phyloP scores from a whole-genome alignment of 2,113 vertebrate genomes.

The Bubo bubo region DNA sequence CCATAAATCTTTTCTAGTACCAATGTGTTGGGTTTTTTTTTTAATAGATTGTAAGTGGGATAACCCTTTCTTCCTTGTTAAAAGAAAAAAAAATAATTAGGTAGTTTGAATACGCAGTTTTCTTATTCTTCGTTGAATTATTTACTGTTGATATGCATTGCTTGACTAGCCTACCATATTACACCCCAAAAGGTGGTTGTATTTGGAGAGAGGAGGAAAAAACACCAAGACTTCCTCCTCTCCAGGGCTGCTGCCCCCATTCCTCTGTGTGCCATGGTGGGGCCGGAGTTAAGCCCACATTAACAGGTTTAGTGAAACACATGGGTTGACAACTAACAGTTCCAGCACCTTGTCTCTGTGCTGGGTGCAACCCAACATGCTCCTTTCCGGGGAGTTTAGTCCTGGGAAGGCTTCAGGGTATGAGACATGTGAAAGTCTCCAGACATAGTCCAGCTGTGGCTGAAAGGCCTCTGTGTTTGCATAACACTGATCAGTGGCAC shows the following conservation, averaged over 20 bases:
- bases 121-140: neutral
- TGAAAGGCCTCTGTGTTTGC: neutral
- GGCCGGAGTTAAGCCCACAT: neutral
- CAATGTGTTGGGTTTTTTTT: fast-evolving
- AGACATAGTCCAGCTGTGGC: neutral
- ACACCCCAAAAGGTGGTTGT: neutral
- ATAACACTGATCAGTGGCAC: neutral
- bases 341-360: neutral
- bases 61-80: neutral
- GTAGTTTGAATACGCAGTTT: neutral
- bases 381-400: neutral
- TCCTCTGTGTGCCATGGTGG: fast-evolving
- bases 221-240: neutral
- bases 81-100: neutral
- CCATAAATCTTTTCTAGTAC: neutral
- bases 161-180: neutral
- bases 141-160: neutral
- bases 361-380: neutral
- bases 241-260: neutral
- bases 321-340: neutral
- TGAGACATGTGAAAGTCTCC: neutral
- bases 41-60: neutral
- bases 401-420: too few relatives aligned
- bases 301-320: neutral
- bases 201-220: neutral